Conservation (phyloP, 2,797 vertebrate genomes). For the Cyclura pinguis region DNA sequence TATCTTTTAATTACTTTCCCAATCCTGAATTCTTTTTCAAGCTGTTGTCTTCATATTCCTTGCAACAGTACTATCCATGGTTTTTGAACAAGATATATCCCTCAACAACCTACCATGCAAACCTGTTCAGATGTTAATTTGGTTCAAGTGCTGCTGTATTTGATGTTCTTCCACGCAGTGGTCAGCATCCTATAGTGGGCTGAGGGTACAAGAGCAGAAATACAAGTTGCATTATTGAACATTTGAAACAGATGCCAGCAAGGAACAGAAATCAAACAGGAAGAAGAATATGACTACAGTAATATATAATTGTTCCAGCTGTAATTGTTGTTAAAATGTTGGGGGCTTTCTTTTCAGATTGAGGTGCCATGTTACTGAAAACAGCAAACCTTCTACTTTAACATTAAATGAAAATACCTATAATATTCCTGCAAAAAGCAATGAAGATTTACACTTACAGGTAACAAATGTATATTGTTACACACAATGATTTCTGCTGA, state of each 20-base stretch:
- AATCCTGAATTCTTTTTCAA: background rate
- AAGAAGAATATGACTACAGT: background rate
- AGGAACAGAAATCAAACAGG: background rate
- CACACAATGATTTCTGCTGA: background rate
- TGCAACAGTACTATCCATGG: background rate
- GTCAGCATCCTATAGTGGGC: background rate
- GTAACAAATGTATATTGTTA: conserved; percentile 67
- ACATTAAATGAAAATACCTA: conserved; percentile 79
- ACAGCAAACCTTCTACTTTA: conserved; percentile 80
- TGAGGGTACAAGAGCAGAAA: background rate
- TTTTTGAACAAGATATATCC: background rate
- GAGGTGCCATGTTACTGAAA: conserved; percentile 91
- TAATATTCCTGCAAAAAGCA: conserved; percentile 77
- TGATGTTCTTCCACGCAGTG: background rate
- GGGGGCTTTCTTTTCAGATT: conserved; percentile 79
- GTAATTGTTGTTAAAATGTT: background rate
- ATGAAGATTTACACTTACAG: conserved; percentile 86
- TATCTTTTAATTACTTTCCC: background rate
- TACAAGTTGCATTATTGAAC: background rate
- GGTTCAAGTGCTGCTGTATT: background rate
- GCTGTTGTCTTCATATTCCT: background rate
- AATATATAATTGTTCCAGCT: background rate
- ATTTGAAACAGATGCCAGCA: background rate
- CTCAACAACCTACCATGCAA: background rate
- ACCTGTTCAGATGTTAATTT: background rate